Evolutionary conservation across 2,797 vertebrate species (phyloP), one percentile per base, ranked within the genome.

Genomic region (Acomys russatus): DNA sequence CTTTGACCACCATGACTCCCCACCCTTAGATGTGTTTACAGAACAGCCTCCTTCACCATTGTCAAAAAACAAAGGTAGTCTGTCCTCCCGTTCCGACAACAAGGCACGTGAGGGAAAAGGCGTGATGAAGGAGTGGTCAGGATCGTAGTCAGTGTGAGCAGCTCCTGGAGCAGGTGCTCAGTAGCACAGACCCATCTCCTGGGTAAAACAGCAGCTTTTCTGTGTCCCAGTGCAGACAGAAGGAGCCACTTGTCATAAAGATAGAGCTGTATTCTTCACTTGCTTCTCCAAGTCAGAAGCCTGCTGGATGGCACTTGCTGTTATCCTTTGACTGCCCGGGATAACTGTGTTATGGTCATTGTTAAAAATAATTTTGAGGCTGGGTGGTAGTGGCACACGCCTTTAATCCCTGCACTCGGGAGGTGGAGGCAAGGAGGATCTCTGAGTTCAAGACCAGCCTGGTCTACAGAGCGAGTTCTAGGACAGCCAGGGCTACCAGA

Each of bases 21-120:
- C 99, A 25, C 94, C 98, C 92, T 97, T 98, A 38, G 99, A 99
- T 70, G 98, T 99, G 92, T 99, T 99, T 97, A 99, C 98, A 98
- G 99, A 99, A 94, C 99, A 99, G 92, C 99, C 98, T 79, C 98
- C 99, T 85, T 99, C 99, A 80, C 99, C 99, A 78, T 94, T 99
- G 89, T 97, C 98, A 96, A 99, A 99, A 98, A 99, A 95, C 98
- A 99, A 99, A 99, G 99, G 99, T 99, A 99, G 54, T 89, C 2
- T 63, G 9, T 30, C 0, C 38, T 44, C 44, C 38, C 1, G 38
- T 23, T 59, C 35, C 23, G 89, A 80, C 33, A 35, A 59, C 17
- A 0, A 7, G 30, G 28, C 3, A 0, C 44, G 17, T 85, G 64
- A 35, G 56, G 73, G 86, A n/a, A 35, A 28, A 63, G 68, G 5